Conservation (phyloP, 2,797 vertebrate species). For the Epinephelus malabaricus region DNA sequence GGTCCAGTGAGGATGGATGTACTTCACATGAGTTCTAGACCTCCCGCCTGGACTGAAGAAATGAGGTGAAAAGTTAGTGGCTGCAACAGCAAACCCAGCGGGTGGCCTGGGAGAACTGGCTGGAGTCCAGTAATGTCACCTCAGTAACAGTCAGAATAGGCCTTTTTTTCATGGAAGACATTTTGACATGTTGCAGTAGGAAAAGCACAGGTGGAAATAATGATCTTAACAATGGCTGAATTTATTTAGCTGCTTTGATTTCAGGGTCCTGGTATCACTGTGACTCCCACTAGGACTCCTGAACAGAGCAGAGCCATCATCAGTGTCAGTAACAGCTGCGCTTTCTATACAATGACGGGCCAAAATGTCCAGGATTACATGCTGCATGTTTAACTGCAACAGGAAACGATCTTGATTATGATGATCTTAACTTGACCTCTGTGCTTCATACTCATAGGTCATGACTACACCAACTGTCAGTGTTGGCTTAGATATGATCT, state of each 20-base stretch:
- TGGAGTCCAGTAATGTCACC: not conserved
- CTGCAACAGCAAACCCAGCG: not conserved
- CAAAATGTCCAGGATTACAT: not conserved
- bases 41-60: constrained; percentile 32
- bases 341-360: too few species aligned
- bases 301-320: too few species aligned
- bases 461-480: not conserved
- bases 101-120: not conserved
- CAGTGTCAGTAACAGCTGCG: too few species aligned
- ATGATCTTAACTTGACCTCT: constrained; percentile 15
- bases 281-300: too few species aligned
- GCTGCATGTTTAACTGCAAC: not conserved
- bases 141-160: not conserved
- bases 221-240: too few species aligned
- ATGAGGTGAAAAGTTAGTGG: constrained; percentile 11
- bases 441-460: not conserved
- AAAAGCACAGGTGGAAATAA: too few species aligned
- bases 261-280: too few species aligned
- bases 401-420: not conserved
- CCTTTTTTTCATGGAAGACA: too few species aligned
- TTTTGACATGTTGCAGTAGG: too few species aligned
- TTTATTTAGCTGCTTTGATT: too few species aligned
- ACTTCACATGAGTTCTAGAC: not conserved
- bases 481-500: not conserved
- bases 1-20: not conserved